Evolutionary conservation across 2,113 vertebrate genomes (phyloP).

Genomic region (Pungitius pungitius): DNA sequence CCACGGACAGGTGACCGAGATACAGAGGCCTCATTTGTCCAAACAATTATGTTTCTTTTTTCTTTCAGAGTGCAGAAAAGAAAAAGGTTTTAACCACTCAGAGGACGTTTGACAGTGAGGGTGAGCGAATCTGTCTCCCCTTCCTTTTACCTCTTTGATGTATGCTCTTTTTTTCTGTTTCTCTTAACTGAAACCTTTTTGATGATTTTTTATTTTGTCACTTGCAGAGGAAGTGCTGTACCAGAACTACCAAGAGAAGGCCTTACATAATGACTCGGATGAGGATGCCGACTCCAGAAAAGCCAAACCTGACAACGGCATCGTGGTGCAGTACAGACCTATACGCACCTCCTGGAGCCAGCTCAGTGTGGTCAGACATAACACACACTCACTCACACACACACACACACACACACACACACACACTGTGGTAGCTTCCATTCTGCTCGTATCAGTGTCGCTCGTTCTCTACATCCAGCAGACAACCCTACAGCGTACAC

Average conservation of each 20-base stretch:
- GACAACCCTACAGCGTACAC: not conserved
- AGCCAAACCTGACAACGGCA: slow-evolving; percentile 81
- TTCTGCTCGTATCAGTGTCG: not conserved
- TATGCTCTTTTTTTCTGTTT: not conserved
- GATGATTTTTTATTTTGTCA: not conserved
- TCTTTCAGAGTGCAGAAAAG: slow-evolving; percentile 76
- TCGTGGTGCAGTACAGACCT: slow-evolving; percentile 88
- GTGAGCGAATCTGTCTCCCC: slow-evolving; percentile 78
- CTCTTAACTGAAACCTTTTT: not conserved
- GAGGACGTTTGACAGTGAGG: slow-evolving; percentile 92
- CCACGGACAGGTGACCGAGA: slow-evolving; percentile 48
- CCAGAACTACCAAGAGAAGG: slow-evolving; percentile 98
- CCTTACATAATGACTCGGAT: slow-evolving; percentile 93
- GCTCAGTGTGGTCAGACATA: slow-evolving; percentile 88
- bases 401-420: slow-evolving; percentile 2
- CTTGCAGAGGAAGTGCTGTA: slow-evolving; percentile 91
- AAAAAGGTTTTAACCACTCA: slow-evolving; percentile 87
- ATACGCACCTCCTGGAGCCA: slow-evolving; percentile 93
- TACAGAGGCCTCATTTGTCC: not conserved
- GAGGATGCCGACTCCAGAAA: slow-evolving; percentile 87
- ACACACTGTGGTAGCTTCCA: not conserved
- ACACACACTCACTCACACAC: slow-evolving; percentile 17
- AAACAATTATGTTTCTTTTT: slow-evolving; percentile 2
- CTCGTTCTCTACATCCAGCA: slow-evolving; percentile 14
- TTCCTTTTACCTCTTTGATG: not conserved